Evolutionary conservation across 1,140 invertebrate genomes (phyloP), one percentile per base, ranked within the genome.

Genomic region (Sycophaga agraensis): DNA sequence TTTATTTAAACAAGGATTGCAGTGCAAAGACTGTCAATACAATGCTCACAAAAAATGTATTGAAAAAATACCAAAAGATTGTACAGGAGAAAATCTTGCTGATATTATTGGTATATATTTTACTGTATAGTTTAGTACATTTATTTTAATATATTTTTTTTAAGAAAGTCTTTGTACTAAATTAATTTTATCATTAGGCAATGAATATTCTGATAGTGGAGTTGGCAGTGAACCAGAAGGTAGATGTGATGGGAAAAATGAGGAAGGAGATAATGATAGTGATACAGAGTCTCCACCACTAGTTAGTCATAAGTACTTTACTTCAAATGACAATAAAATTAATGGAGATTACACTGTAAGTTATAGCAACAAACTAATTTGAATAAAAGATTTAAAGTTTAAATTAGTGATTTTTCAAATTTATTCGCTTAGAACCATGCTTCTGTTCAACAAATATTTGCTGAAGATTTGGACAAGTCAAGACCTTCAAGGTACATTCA

Each of bases 31-130:
- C 84, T 99, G 97, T 77, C 94, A 96, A 76, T 98, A 96, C 80
- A 99, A 99, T 83, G 94, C 92, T 61, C 97, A 99, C 80, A 95
- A 97, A 76, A 98, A 98, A 80, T 99, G 97, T 81, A 86, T 94
- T 64, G 92, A 94, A 22, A 89, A 91, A 80, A 91, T 98, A 66
- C 94, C 96, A 17, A 97, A 94, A 82, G 94, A 98, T 79, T 99
- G 97, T 83, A 89, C 91, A 16, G 96, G 94, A 14, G 95, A 98
- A 79, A 77, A 81, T 65, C 82, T 83, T 11, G 74, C 81, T 24
- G 85, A 87, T 64, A 72, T 73, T 46, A 73, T 80, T 58, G 82
- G 85, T 85, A 70, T 50, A 46, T 56, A 39, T 16, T 26, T 49
- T 22, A 22, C 54, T n/a, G 1, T 37, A 40, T 40, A 2, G 42